Evolutionary conservation across 1,140 invertebrate genomes (phyloP).

Genomic region (Macrotrachela quadricornifera): DNA sequence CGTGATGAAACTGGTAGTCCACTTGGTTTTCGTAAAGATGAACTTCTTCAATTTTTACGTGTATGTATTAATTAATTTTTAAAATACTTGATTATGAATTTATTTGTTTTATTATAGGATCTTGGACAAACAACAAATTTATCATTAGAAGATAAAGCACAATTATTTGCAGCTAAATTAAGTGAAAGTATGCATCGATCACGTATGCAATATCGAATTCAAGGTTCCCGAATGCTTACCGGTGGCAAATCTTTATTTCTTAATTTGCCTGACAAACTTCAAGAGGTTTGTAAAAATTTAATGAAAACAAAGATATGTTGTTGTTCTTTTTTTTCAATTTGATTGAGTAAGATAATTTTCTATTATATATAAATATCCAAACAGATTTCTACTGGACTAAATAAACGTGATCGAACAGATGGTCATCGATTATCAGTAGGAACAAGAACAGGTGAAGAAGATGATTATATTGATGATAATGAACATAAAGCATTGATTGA

Average conservation of each 20-base stretch:
- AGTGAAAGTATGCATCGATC: conserved; percentile 35
- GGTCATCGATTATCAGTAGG: neutral
- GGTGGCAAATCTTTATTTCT: conserved; percentile 22
- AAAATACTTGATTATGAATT: no score
- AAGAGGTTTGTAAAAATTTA: neutral
- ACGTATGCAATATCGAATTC: conserved; percentile 41
- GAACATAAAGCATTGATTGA: conserved; percentile 35
- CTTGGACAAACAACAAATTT: conserved; percentile 21
- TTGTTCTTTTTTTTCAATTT: no score
- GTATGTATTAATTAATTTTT: no score
- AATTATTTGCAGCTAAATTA: conserved; percentile 37
- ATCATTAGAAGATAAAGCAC: conserved; percentile 38
- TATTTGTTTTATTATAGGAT: no score
- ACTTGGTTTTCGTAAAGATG: neutral
- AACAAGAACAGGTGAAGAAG: neutral
- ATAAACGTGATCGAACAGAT: neutral
- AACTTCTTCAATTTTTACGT: no score
- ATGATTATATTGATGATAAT: neutral
- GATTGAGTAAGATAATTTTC: neutral
- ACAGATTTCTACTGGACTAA: no score
- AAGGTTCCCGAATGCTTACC: conserved; percentile 35
- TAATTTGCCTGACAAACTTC: neutral
- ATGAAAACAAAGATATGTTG: neutral
- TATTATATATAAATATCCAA: no score
- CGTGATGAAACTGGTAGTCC: conserved; percentile 20